These are phyloP conservation scores for Stomatorhinus ivindoensis DNA, from an alignment of 2,113 vertebrate species.

Conservation along the genomic window DNA sequence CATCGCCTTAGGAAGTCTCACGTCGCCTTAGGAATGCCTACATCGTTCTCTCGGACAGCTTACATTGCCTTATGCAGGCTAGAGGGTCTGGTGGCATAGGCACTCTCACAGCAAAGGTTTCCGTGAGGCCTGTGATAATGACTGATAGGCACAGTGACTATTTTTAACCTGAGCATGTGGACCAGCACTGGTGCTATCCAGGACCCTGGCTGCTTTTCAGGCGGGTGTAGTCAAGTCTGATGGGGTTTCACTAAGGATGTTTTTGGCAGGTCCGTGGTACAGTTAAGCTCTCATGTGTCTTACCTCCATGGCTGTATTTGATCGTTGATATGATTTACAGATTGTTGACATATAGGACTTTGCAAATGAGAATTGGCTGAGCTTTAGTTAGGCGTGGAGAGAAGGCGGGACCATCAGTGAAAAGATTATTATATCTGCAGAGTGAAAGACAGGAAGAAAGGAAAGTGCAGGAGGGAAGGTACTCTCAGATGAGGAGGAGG, in stretches of 20 bases:
- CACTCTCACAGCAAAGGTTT: background rate
- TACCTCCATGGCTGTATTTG: constrained; percentile 33
- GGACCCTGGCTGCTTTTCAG: constrained; percentile 43
- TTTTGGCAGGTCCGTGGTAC: constrained; percentile 42
- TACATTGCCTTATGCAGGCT: background rate
- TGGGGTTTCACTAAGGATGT: constrained; percentile 41
- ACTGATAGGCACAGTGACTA: constrained; percentile 26
- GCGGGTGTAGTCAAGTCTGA: constrained; percentile 42
- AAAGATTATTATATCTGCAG: constrained; percentile 9
- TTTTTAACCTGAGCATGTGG: constrained; percentile 43
- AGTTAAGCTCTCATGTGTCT: constrained; percentile 41
- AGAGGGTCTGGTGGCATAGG: background rate
- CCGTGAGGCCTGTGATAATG: background rate
- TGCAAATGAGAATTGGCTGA: background rate
- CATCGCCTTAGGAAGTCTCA: background rate
- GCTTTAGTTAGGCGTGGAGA: constrained; percentile 3
- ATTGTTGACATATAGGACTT: constrained; percentile 8
- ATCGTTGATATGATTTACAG: constrained; percentile 30
- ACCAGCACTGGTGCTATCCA: constrained; percentile 40
- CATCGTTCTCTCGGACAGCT: background rate
- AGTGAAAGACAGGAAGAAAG: constrained; percentile 21
- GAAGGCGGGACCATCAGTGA: background rate
- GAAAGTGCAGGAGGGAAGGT: background rate
- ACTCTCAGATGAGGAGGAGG: constrained; percentile 18
- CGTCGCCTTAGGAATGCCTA: background rate